A percentile compares a stretch with the other conserved stretches of the same genome.
Conservation (phyloP, 2,797 vertebrate genomes). For the Oreonectes daqikongensis region DNA sequence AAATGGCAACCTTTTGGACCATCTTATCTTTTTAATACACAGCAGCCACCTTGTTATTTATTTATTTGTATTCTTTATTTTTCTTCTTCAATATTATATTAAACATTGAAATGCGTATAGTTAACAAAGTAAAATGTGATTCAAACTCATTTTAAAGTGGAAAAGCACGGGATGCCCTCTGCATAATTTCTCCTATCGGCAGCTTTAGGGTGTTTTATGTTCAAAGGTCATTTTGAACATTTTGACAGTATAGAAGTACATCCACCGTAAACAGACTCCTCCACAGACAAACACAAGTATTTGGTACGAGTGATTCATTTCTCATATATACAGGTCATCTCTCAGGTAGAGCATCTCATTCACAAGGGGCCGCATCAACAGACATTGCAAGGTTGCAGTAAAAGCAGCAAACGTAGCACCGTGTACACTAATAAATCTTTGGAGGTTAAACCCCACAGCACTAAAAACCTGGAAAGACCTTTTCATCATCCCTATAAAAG, state of each 20-base stretch:
- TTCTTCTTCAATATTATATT: no score
- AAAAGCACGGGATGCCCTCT: background rate
- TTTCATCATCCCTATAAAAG: conserved; percentile 55
- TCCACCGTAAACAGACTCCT: conserved; percentile 22
- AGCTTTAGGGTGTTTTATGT: background rate
- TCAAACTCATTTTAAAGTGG: background rate
- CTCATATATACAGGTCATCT: conserved; percentile 55
- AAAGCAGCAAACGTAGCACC: conserved; percentile 59
- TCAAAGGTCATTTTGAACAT: background rate
- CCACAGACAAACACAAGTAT: conserved; percentile 33
- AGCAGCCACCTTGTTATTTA: no score
- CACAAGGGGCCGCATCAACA: conserved; percentile 55
- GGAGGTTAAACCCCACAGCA: conserved; percentile 51
- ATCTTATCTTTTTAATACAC: no score
- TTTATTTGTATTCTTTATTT: no score
- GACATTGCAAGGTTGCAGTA: conserved; percentile 59
- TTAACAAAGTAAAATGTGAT: no score
- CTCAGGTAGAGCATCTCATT: conserved; percentile 49
- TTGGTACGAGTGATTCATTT: conserved; percentile 55
- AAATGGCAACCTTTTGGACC: no score
- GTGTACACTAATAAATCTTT: conserved; percentile 59
- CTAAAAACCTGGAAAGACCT: conserved; percentile 52
- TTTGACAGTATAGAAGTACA: conserved; percentile 11
- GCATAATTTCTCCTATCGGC: background rate
- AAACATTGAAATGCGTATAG: no score